Conservation (phyloP, 2,888 invertebrate genomes). For the Eupithecia insigniata region DNA sequence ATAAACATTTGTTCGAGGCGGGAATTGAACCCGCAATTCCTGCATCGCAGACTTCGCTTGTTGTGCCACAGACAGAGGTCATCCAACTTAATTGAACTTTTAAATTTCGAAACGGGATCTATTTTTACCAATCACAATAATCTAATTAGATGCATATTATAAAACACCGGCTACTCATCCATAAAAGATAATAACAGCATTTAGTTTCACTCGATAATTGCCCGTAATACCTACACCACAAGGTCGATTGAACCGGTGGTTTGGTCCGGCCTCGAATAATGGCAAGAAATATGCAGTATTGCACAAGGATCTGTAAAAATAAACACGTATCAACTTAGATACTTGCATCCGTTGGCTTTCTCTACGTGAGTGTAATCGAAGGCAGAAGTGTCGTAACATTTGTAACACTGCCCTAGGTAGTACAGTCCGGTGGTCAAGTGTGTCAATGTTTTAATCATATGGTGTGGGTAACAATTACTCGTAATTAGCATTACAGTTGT, state of each 20-base stretch:
- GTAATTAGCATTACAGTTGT: constrained; percentile 48
- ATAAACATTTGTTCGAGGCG: too few relatives aligned
- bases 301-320: constrained; percentile 61
- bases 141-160: constrained; percentile 38
- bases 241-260: constrained; percentile 45
- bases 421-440: constrained; percentile 59
- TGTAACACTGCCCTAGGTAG: constrained; percentile 54
- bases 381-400: constrained; percentile 48
- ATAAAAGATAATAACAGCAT: constrained; percentile 41
- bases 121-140: neutral
- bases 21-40: too few relatives aligned
- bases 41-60: neutral
- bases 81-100: neutral
- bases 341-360: constrained; percentile 76
- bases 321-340: constrained; percentile 65
- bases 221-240: constrained; percentile 43
- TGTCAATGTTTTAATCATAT: constrained; percentile 69
- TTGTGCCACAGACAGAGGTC: neutral
- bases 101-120: neutral
- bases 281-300: constrained; percentile 44
- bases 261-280: constrained; percentile 38
- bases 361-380: constrained; percentile 72
- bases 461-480: constrained; percentile 49
- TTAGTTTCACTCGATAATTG: constrained; percentile 39
- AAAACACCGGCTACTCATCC: constrained; percentile 39